Evolutionary conservation across 2,888 invertebrate genomes (phyloP), one percentile per base, ranked within the genome.

Genomic region (Limnephilus lunatus): DNA sequence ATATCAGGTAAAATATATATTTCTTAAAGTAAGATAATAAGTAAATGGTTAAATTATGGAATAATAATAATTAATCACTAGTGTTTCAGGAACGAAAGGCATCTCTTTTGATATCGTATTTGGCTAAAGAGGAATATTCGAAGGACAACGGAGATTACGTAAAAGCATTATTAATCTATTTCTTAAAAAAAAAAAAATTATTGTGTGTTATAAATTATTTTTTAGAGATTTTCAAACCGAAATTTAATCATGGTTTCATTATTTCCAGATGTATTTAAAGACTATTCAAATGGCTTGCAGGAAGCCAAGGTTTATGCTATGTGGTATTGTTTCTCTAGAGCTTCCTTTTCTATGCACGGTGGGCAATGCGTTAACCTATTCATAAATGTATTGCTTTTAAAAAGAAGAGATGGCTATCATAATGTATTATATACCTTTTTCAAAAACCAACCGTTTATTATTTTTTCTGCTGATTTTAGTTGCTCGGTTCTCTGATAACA

Each of bases 381-480:
- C 14, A 81, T 2, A 0, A 81, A 4, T n/a, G 0, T 81, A 3
- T 81, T 25, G n/a, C 25, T 19, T 81, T 25, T 81, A 7, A 9
- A 19, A 80, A 19, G n/a, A 80, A 80, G 39, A 39, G 7, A 39
- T 39, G 9, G 39, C 39, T 4, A 7, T 9, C 39, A 39, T 39
- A 39, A 7, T 7, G 1, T 39, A 39, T 39, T 39, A 39, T 39
- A 9, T 39, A 39, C 39, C 7, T 7, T 7, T 44, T 44, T 44
- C 5, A 44, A 44, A 12, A 11, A 12, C 14, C 14, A 44, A 12
- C 11, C 44, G 2, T 12, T 44, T 44, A 44, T 12, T 12, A 1
- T 81, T 90, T 44, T 68, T 35, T 81, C 39, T 88, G 68, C 7
- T 91, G 12, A 83, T 86, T 88, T 19, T 87, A 92, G 92, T 82